Evolutionary conservation across 2,888 invertebrate species (phyloP), one percentile per base, ranked within the genome.

Genomic region (Thumatha senex): DNA sequence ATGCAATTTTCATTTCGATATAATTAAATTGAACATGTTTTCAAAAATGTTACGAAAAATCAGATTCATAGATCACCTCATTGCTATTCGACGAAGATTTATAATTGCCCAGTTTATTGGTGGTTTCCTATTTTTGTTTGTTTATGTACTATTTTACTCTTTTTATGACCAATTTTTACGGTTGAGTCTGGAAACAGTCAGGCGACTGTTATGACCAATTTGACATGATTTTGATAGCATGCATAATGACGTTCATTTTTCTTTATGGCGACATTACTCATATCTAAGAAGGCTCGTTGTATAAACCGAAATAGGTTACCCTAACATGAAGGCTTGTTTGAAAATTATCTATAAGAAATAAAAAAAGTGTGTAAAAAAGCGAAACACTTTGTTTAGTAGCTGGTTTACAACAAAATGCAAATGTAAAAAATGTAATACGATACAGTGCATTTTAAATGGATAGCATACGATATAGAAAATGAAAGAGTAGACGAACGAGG

Each of bases 401-500:
- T 14, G 36, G 10, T 14, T 4, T 36, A 14, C 10, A 1, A 15
- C 13, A 14, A 13, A 8, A 13, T 12, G 8, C 9, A 14, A 7
- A 8, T n/a, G 18, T n/a, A 11, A 40, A 10, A 40, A 24, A 15
- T 43, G 29, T 29, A 51, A 47, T 53, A 35, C 50, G 40, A 46
- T 54, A 73, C 70, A 71, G 70, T 73, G 74, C 72, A 51, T 38
- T 45, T 10, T 52, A 54, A 42, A 78, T 70, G 59, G 64, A 66
- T 70, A 72, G 70, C 67, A 75, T 75, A 73, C 74, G 72, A 72
- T 75, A 78, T 74, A 80, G 85, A 83, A 82, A 86, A 84, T 81
- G 80, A 83, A 79, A 5, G 80, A 81, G 81, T 79, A 76, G 74
- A 67, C 70, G 74, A 77, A 78, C 76, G 83, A 78, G 81, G 86